Percentiles rank a stretch among this genome's conserved stretches.
Evolutionary conservation across 2,113 vertebrate species (phyloP).

Genomic region (Taurulus bubalis): DNA sequence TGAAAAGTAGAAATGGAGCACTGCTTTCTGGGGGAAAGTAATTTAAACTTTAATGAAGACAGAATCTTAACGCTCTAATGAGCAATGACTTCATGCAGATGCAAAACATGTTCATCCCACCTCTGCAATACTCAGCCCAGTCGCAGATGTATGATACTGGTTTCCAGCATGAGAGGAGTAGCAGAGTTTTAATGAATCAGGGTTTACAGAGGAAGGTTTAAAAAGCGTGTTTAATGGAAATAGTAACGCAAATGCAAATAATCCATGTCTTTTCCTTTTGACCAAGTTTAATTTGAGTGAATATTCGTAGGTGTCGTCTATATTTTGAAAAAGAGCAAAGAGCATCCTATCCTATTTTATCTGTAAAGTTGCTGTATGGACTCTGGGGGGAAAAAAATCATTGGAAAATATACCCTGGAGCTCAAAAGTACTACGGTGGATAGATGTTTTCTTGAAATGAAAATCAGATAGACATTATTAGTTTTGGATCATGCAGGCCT

Average conservation of each 20-base stretch:
- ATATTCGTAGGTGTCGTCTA: neutral
- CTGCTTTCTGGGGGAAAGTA: constrained; percentile 68
- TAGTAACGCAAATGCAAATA: neutral
- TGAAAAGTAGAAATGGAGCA: constrained; percentile 74
- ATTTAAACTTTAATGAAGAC: constrained; percentile 74
- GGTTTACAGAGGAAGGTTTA: constrained; percentile 4
- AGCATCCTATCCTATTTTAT: neutral
- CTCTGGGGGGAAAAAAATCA: neutral
- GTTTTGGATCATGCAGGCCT: neutral
- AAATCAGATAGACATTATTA: constrained; percentile 13
- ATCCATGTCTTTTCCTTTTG: neutral
- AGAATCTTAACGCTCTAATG: constrained; percentile 69
- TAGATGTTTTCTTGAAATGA: constrained; percentile 14
- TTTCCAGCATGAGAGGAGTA: constrained; percentile 5
- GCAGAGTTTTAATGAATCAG: constrained; percentile 5
- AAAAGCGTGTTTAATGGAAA: neutral
- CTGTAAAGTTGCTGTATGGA: neutral
- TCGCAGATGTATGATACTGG: constrained; percentile 31
- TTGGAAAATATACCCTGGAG: neutral
- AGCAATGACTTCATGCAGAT: constrained; percentile 56
- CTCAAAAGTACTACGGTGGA: constrained; percentile 2
- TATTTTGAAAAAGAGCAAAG: neutral
- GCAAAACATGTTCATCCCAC: constrained; percentile 41
- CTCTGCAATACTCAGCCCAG: neutral
- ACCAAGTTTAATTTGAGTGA: constrained; percentile 1